Evolutionary conservation across 2,797 vertebrate species (phyloP), one percentile per base, ranked within the genome.

Genomic region (Meda fulgida): DNA sequence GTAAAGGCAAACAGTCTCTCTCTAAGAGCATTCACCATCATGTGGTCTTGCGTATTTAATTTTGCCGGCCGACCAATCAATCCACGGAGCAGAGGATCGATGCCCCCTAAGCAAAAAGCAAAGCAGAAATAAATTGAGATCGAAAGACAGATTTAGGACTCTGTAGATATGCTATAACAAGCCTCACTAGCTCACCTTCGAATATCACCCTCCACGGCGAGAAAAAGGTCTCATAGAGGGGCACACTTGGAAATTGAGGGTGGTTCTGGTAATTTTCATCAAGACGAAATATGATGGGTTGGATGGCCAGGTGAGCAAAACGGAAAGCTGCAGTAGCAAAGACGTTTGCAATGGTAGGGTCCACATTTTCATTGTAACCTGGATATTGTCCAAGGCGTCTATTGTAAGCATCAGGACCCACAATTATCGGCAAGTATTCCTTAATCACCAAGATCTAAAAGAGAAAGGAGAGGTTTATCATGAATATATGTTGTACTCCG

Each of bases 291-390:
- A 97, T 89, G 13, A 91, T 65, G 0, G 95, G 96, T 63, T 97
- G 96, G 81, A 98, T 71, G n/a, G 96, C 90, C 67, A 96, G 90
- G 43, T 98, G 97, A 53, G 94, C 97, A 0, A 97, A 98, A 71
- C 96, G 95, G 89, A 96, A 99, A 23, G 96, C 96, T 0, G 96
- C 94, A 0, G 94, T 94, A 21, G 97, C 96, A 90, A 98, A 99
- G 67, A 97, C 95, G 0, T 94, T 97, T 76, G 97, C 0, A 38
- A 98, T 94, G 19, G 92, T 94, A 7, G 98, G 93, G 90, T 98
- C 95, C 21, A 96, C 92, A 0, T 90, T 92, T 1, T 95, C 89
- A 0, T 94, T 87, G 89, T 97, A 99, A 80, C 90, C 87, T 0
- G 3, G 72, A 83, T 97, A 98, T 1, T 0, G 34, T 16, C 96